Evolutionary conservation across 2,113 vertebrate genomes (phyloP).

Genomic region (Benthochromis sp.): DNA sequence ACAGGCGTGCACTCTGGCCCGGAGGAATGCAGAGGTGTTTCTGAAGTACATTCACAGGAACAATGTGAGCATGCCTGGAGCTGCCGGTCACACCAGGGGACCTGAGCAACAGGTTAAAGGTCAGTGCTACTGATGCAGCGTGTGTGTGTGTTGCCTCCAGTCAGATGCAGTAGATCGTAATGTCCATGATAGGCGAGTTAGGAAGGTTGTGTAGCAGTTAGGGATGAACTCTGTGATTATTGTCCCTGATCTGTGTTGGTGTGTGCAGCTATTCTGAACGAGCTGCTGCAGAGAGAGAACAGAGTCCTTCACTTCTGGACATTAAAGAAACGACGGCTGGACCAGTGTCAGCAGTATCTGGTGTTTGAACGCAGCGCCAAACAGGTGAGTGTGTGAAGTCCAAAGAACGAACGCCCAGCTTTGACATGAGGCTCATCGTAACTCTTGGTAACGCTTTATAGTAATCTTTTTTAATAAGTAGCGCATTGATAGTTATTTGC

Average conservation of each 20-base stretch:
- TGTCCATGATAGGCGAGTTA: background rate
- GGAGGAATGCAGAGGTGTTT: slow-evolving; percentile 95
- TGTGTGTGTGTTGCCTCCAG: background rate
- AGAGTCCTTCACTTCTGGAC: slow-evolving; percentile 97
- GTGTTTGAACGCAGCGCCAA: slow-evolving; percentile 95
- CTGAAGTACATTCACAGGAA: slow-evolving; percentile 99
- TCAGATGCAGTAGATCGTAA: background rate
- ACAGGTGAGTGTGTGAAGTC: slow-evolving; percentile 71
- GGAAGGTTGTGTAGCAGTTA: background rate
- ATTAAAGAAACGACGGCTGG: slow-evolving; percentile 88
- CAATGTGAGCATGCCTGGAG: slow-evolving; percentile 91
- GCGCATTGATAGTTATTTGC: background rate
- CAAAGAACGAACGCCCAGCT: background rate
- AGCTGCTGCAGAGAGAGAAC: slow-evolving; percentile 93
- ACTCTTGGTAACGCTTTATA: background rate
- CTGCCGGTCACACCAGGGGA: slow-evolving; percentile 81
- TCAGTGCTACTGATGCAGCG: slow-evolving; percentile 50
- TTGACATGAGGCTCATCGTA: background rate
- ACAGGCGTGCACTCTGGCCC: slow-evolving; percentile 92
- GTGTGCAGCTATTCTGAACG: slow-evolving; percentile 84
- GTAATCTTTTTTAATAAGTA: background rate
- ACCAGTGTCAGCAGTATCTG: slow-evolving; percentile 95
- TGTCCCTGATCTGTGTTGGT: background rate
- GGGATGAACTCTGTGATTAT: background rate
- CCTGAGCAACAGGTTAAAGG: slow-evolving; percentile 98